phyloP scores from a whole-genome alignment of 2,113 vertebrate species.

The Fregata magnificens region DNA sequence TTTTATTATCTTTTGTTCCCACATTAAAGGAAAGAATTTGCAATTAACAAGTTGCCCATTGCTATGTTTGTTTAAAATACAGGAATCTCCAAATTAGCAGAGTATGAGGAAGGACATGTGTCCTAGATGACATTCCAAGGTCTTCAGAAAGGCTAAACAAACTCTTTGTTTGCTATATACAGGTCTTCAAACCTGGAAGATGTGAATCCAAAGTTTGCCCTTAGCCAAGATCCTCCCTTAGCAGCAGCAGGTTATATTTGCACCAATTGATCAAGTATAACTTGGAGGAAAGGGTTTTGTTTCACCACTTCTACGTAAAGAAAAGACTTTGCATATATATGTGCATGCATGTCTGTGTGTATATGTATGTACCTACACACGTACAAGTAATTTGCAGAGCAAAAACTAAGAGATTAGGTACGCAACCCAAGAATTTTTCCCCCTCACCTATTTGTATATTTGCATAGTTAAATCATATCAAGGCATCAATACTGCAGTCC shows the following conservation, averaged over 20 bases:
- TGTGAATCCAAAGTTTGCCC: background rate
- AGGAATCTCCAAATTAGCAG: background rate
- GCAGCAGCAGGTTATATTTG: conserved; percentile 31
- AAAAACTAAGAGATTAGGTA: conserved; percentile 1
- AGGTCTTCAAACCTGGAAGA: conserved; percentile 23
- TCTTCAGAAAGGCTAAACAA: background rate
- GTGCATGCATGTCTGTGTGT: conserved; percentile 14
- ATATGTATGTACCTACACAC: conserved; percentile 16
- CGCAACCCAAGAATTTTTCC: background rate
- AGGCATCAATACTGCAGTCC: conserved; percentile 47
- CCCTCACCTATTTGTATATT: conserved; percentile 43
- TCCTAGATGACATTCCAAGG: background rate
- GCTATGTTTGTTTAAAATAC: background rate
- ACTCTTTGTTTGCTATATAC: background rate
- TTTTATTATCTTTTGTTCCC: background rate
- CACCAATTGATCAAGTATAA: conserved; percentile 12
- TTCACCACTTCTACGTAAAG: conserved; percentile 36
- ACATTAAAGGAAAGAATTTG: background rate
- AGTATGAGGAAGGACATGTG: background rate
- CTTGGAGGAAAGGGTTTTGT: conserved; percentile 39
- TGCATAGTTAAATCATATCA: conserved; percentile 29
- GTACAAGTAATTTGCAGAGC: background rate
- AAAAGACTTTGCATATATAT: conserved; percentile 44
- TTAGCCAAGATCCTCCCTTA: conserved; percentile 9
- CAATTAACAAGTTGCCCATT: background rate